phyloP scores from a whole-genome alignment of 2,888 invertebrate genomes.

The Nomada hirtipes region DNA sequence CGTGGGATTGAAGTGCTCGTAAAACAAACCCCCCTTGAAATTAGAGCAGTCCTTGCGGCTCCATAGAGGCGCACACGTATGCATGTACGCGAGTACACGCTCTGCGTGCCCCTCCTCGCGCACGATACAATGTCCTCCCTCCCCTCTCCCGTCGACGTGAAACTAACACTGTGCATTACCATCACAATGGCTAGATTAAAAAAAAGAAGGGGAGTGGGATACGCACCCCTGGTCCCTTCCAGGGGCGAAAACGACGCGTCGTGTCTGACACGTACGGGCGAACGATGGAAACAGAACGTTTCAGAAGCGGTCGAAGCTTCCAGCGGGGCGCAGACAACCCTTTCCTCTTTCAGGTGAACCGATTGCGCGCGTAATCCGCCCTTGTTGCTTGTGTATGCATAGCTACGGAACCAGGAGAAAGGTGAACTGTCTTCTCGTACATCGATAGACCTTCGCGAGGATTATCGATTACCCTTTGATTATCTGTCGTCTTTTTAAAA shows the following conservation, averaged over 20 bases:
- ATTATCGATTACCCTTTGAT: slow-evolving; percentile 56
- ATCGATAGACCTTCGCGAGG: slow-evolving; percentile 24
- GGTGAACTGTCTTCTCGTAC: slow-evolving; percentile 32
- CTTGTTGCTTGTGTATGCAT: slow-evolving; percentile 4
- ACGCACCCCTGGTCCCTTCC: slow-evolving; percentile 58
- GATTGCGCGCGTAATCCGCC: slow-evolving; percentile 70
- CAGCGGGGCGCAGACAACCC: slow-evolving; percentile 51
- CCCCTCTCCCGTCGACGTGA: slow-evolving; percentile 66
- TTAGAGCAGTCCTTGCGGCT: slow-evolving; percentile 77
- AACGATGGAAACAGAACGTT: slow-evolving; percentile 73
- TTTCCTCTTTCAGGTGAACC: slow-evolving; percentile 70
- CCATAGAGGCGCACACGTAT: slow-evolving; percentile 50
- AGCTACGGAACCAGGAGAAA: slow-evolving; percentile 11
- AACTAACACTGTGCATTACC: slow-evolving; percentile 82
- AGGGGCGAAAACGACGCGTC: slow-evolving; percentile 51
- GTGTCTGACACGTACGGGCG: slow-evolving; percentile 73
- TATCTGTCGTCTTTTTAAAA: slow-evolving; percentile 12
- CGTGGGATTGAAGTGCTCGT: slow-evolving; percentile 79
- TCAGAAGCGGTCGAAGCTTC: slow-evolving; percentile 67
- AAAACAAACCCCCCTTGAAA: slow-evolving; percentile 79
- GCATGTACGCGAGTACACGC: slow-evolving; percentile 1
- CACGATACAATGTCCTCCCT: slow-evolving; percentile 69
- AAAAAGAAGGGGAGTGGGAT: slow-evolving; percentile 70
- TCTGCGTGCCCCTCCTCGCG: slow-evolving; percentile 61
- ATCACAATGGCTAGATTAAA: slow-evolving; percentile 80